Evolutionary conservation across 2,797 vertebrate genomes (phyloP).

Genomic region (Phrynocephalus forsythii): DNA sequence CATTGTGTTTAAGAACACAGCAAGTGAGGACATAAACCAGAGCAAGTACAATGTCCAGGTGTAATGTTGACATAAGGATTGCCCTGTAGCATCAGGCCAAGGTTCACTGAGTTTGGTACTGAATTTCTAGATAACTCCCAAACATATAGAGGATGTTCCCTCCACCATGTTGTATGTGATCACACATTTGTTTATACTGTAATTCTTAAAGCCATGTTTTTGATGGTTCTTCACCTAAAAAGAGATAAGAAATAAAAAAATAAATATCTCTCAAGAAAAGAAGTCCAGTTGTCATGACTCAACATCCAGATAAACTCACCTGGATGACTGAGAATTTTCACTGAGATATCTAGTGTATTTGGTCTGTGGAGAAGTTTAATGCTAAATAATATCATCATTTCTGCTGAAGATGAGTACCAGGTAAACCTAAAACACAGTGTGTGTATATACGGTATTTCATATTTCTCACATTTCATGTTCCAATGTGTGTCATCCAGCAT

Average conservation of each 20-base stretch:
- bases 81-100: constrained; percentile 1
- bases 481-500: no score
- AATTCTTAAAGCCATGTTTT: neutral
- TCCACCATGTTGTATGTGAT: neutral
- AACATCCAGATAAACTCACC: no score
- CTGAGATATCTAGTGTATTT: neutral
- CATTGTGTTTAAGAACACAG: neutral
- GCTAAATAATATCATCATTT: neutral
- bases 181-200: neutral
- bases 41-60: neutral
- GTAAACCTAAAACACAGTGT: neutral
- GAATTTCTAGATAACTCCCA: neutral
- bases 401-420: neutral
- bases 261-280: neutral
- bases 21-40: neutral
- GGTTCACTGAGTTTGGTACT: neutral
- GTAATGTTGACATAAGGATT: constrained; percentile 11
- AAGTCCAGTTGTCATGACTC: no score
- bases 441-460: neutral
- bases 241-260: neutral
- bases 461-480: no score
- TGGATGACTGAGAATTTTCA: no score
- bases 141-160: neutral
- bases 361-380: neutral
- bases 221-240: neutral